Conservation (phyloP, 2,797 vertebrate species). For the Manis pentadactyla region DNA sequence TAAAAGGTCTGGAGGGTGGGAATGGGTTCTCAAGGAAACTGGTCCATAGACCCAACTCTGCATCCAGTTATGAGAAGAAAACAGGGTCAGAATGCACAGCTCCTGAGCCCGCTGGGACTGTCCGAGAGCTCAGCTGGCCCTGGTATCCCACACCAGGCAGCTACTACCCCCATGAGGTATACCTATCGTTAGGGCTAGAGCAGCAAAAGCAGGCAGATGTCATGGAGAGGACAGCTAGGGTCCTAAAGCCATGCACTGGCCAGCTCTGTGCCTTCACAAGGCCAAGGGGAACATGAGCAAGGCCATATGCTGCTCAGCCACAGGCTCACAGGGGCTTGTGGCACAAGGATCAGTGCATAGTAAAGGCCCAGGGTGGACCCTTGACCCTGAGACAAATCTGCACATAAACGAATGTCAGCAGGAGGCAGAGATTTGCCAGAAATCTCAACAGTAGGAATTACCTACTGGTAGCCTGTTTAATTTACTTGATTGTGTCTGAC, state of each 20-base stretch:
- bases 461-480: neutral
- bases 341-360: neutral
- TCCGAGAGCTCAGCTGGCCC: neutral
- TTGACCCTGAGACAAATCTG: neutral
- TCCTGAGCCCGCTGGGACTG: neutral
- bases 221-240: neutral
- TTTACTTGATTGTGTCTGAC: neutral
- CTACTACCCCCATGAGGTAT: neutral
- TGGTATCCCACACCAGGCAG: too few species aligned
- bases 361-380: neutral
- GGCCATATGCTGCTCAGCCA: accelerated
- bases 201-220: neutral
- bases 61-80: neutral
- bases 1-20: neutral
- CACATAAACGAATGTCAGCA: neutral
- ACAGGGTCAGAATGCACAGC: neutral
- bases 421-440: too few species aligned
- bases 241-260: neutral
- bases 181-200: too few species aligned
- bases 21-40: neutral
- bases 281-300: neutral
- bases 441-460: neutral
- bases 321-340: neutral
- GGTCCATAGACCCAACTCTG: neutral
- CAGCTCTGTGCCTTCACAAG: neutral